Conservation (phyloP, 2,113 vertebrate species). For the Columba livia region DNA sequence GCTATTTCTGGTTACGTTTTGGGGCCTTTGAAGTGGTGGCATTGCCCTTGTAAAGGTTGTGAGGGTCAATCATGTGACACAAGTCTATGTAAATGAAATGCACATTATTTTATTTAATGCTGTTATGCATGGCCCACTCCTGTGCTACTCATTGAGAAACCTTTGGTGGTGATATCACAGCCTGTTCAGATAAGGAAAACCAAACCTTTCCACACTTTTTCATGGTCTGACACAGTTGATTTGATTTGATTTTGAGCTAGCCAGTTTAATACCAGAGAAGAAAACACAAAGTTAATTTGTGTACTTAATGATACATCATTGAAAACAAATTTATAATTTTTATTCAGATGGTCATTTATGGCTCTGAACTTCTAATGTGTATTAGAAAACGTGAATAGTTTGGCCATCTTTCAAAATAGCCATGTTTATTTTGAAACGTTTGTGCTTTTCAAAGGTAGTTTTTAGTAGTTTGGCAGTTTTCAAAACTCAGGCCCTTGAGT, state of each 20-base stretch:
- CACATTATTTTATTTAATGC: rapidly evolving
- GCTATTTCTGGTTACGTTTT: neutral
- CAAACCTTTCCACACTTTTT: neutral
- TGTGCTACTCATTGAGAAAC: neutral
- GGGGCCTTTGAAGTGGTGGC: neutral
- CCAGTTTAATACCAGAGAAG: neutral
- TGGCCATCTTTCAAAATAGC: neutral
- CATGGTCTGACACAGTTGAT: neutral
- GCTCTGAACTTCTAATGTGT: neutral
- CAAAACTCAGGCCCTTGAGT: neutral
- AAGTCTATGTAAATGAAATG: neutral
- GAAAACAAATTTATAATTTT: neutral
- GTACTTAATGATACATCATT: neutral
- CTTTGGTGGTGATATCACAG: neutral
- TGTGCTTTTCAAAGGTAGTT: neutral
- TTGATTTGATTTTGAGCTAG: neutral
- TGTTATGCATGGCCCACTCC: neutral
- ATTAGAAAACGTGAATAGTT: neutral
- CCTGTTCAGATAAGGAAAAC: neutral
- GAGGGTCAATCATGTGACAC: neutral
- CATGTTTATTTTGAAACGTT: neutral
- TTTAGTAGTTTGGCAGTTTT: neutral
- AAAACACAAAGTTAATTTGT: neutral
- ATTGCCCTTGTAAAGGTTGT: neutral
- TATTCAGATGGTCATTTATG: neutral